These are phyloP conservation scores for Quiscalus mexicanus DNA, from an alignment of 2,113 vertebrate genomes.

Conservation along the genomic window DNA sequence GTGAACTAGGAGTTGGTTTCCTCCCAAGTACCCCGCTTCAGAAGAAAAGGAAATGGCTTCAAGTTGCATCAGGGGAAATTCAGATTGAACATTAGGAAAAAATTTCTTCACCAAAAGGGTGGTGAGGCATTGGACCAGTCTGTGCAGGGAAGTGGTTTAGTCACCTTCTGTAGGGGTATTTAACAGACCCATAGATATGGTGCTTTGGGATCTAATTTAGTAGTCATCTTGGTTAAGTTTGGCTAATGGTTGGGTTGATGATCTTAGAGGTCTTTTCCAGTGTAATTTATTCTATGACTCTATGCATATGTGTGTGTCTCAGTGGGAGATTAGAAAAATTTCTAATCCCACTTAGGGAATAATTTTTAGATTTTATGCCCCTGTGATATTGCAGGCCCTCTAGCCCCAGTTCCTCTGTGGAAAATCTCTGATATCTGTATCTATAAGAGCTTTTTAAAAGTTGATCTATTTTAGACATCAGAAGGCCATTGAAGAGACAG, in stretches of 20 bases:
- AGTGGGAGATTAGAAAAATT: neutral
- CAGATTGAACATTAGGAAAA: neutral
- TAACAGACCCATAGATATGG: neutral
- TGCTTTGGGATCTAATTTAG: neutral
- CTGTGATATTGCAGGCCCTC: neutral
- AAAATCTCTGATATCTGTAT: neutral
- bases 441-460: neutral
- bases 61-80: neutral
- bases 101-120: neutral
- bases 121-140: neutral
- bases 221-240: neutral
- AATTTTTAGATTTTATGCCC: neutral
- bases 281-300: neutral
- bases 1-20: neutral
- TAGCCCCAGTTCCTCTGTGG: neutral
- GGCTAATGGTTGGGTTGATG: neutral
- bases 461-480: neutral
- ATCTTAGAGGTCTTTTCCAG: neutral
- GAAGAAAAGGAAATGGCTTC: neutral
- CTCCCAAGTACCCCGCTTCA: no score
- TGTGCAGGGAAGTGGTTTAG: accelerated
- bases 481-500: neutral
- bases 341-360: neutral
- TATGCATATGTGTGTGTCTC: neutral
- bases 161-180: neutral